Evolutionary conservation across 2,888 invertebrate genomes (phyloP).

Genomic region (Oeneis ivallda): DNA sequence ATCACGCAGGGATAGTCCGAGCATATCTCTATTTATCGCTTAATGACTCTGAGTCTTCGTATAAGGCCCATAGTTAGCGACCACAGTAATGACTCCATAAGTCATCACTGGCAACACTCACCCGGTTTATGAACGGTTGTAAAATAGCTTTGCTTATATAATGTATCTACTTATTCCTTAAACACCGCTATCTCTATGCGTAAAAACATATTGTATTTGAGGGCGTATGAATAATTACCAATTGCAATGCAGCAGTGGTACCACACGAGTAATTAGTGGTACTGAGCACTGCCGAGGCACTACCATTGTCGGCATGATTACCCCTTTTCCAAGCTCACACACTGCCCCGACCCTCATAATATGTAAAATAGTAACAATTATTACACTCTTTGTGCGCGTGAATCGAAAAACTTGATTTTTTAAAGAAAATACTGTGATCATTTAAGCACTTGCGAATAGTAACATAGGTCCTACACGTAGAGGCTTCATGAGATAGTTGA

Average conservation of each 20-base stretch:
- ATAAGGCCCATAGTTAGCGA: no score
- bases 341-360: neutral
- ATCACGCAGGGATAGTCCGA: no score
- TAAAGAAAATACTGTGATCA: neutral
- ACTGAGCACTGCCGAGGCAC: neutral
- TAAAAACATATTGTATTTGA: neutral
- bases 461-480: no score
- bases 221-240: conserved; percentile 2
- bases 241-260: conserved; percentile 1
- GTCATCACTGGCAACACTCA: no score
- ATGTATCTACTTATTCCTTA: no score
- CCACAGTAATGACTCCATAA: no score
- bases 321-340: neutral
- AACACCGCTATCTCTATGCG: neutral
- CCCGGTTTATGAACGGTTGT: no score
- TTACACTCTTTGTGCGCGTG: conserved; percentile 1
- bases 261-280: neutral
- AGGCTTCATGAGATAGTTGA: no score
- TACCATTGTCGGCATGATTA: conserved; percentile 12
- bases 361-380: neutral
- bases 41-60: no score
- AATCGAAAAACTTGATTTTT: neutral
- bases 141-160: no score
- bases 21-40: no score
- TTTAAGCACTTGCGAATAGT: no score